Conservation (phyloP, 92 coral and sea anemone species). For the Palythoa grandis region DNA sequence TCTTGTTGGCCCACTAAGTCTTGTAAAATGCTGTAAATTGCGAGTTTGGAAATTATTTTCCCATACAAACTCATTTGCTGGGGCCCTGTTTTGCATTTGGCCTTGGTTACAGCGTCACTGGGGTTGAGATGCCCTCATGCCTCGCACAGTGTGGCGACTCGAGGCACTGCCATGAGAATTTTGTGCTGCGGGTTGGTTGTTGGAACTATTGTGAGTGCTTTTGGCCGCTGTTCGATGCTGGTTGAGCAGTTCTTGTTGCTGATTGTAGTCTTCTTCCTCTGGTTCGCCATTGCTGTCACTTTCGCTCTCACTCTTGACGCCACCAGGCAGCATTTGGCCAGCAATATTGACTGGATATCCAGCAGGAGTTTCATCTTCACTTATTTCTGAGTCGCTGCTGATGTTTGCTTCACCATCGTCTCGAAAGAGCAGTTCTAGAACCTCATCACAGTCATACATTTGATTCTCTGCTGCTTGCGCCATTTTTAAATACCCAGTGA, state of each 20-base stretch:
- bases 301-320: neutral
- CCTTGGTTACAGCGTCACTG: too few species aligned
- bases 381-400: slow-evolving; percentile 12
- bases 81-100: too few species aligned
- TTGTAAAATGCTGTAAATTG: too few species aligned
- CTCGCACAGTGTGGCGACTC: too few species aligned
- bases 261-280: neutral
- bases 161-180: neutral
- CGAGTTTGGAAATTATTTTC: too few species aligned
- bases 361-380: slow-evolving; percentile 12
- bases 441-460: neutral
- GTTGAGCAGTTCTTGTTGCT: neutral
- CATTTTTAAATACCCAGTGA: slow-evolving; percentile 10
- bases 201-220: neutral
- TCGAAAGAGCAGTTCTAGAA: slow-evolving; percentile 1
- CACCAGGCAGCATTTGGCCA: neutral
- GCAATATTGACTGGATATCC: neutral
- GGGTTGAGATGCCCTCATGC: too few species aligned
- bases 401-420: slow-evolving; percentile 12
- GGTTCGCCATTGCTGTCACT: neutral
- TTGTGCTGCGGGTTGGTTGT: too few species aligned
- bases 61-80: too few species aligned
- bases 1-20: too few species aligned
- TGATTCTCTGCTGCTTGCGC: neutral
- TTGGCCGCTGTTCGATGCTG: neutral